Base-by-base conservation (phyloP, 2,888 invertebrate species). In the Aradus depressus region DNA sequence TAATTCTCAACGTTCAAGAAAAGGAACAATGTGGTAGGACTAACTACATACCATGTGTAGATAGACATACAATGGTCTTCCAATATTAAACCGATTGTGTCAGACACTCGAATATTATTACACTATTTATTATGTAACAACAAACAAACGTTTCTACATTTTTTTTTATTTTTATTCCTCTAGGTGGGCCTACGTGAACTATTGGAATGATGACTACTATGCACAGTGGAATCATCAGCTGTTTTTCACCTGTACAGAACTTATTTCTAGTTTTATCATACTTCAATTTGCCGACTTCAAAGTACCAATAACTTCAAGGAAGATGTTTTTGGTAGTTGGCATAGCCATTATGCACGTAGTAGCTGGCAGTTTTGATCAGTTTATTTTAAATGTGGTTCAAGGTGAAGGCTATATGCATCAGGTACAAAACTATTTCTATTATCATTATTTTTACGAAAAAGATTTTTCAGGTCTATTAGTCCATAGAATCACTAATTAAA, bases 121-220 rank as follows among this genome's bases (percentile, higher is more conserved):
- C 12, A 8, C 8, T 28, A 12, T 10, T n/a, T 42, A 10, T 41
- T 23, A 21, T 10, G n/a, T 41, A 4, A 3, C 3, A 41, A 12
- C n/a, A 22, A 28, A 12, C n/a, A n/a, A n/a, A n/a, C n/a, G n/a
- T n/a, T n/a, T n/a, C n/a, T n/a, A n/a, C n/a, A n/a, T n/a, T n/a
- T 41, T 3, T 39, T 14, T 3, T 10, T n/a, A 1, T 21, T 41
- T 18, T 2, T 25, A 5, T 45, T 41, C 50, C 55, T 58, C 2
- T 28, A 62, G 62, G 77, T 81, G 80, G 81, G 74, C 74, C 43
- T 79, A 77, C 59, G 74, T 80, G 54, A 80, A 80, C 65, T 81
- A 80, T 62, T 79, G 78, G 72, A 81, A 81, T 60, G 81, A 81
- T 58, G 80, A 80, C 57, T 81, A 76, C 62, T 80, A 80, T 64